These are phyloP conservation scores for Pogonocherus hispidulus DNA, from an alignment of 2,888 invertebrate genomes.

Conservation along the genomic window DNA sequence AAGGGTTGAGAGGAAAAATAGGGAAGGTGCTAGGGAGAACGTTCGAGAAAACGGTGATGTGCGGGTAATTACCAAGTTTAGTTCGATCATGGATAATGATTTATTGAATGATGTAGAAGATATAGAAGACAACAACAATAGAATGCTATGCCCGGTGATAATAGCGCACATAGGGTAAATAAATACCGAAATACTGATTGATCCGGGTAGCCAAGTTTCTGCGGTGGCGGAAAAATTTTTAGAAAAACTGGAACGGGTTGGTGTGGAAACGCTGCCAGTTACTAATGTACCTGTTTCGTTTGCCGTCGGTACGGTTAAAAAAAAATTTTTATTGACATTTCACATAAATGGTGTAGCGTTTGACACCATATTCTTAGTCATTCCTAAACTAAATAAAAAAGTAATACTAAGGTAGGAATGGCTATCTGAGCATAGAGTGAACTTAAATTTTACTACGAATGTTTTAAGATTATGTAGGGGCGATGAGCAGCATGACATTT, in stretches of 20 bases:
- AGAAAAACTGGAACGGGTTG: not conserved
- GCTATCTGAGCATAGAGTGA: not conserved
- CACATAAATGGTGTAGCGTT: not conserved
- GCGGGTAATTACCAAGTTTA: not conserved
- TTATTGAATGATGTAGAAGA: conserved; percentile 3
- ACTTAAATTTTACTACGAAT: conserved; percentile 12
- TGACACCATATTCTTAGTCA: conserved; percentile 12
- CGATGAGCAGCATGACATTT: not conserved
- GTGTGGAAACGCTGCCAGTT: not conserved
- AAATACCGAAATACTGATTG: not conserved
- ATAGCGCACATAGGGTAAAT: not conserved
- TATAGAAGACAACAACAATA: not conserved
- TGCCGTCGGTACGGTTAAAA: not conserved
- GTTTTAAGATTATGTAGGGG: not conserved
- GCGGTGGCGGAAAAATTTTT: conserved; percentile 23
- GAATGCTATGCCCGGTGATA: conserved; percentile 6
- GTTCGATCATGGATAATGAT: not conserved
- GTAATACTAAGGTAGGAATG: conserved; percentile 18
- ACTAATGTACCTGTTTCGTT: not conserved
- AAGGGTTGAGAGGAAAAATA: not conserved
- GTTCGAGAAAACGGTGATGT: not conserved
- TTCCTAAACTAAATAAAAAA: conserved; percentile 20
- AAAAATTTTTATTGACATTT: not conserved
- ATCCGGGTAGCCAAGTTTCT: conserved; percentile 23
- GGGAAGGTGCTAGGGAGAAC: too few relatives aligned